These are phyloP conservation scores for Drosophila affinis DNA, from an alignment of 2,888 invertebrate species.

Conservation along the genomic window DNA sequence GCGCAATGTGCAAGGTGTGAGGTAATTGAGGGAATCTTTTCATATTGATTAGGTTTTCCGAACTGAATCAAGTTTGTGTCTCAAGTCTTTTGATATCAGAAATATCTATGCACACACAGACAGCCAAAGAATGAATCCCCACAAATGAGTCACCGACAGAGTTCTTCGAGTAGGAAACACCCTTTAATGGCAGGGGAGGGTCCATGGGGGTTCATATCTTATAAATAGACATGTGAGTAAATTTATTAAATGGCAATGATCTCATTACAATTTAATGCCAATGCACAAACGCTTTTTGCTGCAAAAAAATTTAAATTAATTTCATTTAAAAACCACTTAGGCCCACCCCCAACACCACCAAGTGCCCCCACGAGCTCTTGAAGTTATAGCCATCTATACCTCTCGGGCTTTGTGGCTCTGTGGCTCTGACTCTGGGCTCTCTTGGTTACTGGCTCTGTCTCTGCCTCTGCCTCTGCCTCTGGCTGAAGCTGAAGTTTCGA, in stretches of 20 bases:
- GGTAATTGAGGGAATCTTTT: constrained; percentile 20
- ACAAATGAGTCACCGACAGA: constrained; percentile 12
- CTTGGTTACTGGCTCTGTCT: background rate
- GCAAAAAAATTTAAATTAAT: constrained; percentile 71
- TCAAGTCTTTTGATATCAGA: constrained; percentile 21
- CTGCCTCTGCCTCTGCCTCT: constrained; percentile 3
- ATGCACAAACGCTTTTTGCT: constrained; percentile 30
- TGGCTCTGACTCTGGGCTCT: constrained; percentile 11
- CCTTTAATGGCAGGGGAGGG: constrained; percentile 48
- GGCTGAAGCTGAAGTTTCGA: constrained; percentile 37
- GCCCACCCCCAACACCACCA: constrained; percentile 71
- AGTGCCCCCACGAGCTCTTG: constrained; percentile 48
- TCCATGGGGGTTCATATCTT: constrained; percentile 49
- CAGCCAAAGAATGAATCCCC: too few relatives aligned
- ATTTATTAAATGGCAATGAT: constrained; percentile 74
- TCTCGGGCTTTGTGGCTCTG: background rate
- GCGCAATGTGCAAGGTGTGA: constrained; percentile 12
- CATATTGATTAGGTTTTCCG: constrained; percentile 1
- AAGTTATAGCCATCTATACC: constrained; percentile 2
- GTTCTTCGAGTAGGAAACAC: constrained; percentile 32
- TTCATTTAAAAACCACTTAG: constrained; percentile 79
- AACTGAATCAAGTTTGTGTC: constrained; percentile 21
- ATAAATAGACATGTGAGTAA: constrained; percentile 71
- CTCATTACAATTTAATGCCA: constrained; percentile 73
- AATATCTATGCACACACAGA: too few relatives aligned